phyloP scores from a whole-genome alignment of 2,113 vertebrate genomes.

The Egretta garzetta region DNA sequence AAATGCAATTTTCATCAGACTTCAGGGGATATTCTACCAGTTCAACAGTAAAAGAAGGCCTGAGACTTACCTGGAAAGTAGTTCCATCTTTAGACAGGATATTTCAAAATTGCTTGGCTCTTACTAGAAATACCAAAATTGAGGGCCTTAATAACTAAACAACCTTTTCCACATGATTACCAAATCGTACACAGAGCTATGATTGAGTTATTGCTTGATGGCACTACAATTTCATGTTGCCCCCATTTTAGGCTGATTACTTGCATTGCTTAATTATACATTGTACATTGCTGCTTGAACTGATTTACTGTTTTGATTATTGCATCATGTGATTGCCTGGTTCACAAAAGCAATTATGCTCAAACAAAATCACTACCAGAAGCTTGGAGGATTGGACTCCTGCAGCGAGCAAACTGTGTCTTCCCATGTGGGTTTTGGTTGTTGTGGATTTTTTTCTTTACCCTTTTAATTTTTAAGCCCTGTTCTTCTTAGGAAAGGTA shows the following conservation, averaged over 20 bases:
- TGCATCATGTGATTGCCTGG: slow-evolving; percentile 10
- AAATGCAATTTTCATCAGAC: background rate
- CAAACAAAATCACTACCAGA: background rate
- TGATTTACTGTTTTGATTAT: slow-evolving; percentile 47
- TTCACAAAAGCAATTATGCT: slow-evolving; percentile 20
- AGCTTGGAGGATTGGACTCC: background rate
- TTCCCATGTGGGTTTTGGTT: background rate
- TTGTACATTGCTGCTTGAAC: background rate
- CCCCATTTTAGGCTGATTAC: slow-evolving; percentile 23
- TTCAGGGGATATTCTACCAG: background rate
- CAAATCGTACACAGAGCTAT: background rate
- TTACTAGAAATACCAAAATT: background rate
- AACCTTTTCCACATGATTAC: background rate
- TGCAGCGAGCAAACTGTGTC: background rate
- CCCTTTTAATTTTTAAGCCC: background rate
- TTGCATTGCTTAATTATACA: slow-evolving; percentile 54
- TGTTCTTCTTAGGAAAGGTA: background rate
- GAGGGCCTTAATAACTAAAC: background rate
- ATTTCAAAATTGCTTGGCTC: background rate
- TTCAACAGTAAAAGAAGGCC: background rate
- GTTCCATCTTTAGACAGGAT: background rate
- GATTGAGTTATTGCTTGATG: slow-evolving; percentile 24
- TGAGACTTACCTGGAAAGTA: background rate
- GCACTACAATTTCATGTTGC: background rate
- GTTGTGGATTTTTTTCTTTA: background rate